These are phyloP conservation scores for Atherinosoma microstoma DNA, from an alignment of 2,797 vertebrate species.

Conservation along the genomic window DNA sequence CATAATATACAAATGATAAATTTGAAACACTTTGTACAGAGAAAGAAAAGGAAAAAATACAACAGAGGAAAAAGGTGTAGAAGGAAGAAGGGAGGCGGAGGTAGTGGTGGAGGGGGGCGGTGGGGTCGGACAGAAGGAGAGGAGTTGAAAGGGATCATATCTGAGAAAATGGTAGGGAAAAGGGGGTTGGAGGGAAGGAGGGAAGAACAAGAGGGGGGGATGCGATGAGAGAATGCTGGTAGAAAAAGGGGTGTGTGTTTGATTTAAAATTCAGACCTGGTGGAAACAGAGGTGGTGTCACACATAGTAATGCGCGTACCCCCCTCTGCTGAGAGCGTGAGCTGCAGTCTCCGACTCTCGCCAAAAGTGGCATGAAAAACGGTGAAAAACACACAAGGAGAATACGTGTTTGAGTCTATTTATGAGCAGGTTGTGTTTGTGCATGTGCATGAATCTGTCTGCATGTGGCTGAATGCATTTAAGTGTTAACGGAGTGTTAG, in stretches of 20 bases:
- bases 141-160: slow-evolving; percentile 65
- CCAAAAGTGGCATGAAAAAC: slow-evolving; percentile 50
- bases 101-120: neutral
- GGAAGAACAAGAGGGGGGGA: neutral
- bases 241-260: slow-evolving; percentile 74
- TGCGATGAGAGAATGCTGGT: slow-evolving; percentile 64
- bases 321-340: slow-evolving; percentile 44
- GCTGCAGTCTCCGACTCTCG: slow-evolving; percentile 63
- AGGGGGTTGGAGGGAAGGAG: neutral
- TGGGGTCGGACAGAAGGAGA: slow-evolving; percentile 39
- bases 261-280: slow-evolving; percentile 78
- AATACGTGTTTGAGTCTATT: slow-evolving; percentile 22
- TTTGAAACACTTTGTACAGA: slow-evolving; percentile 98
- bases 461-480: slow-evolving; percentile 11
- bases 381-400: slow-evolving; percentile 57
- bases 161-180: slow-evolving; percentile 59
- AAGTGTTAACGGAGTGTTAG: slow-evolving; percentile 15
- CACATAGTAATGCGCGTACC: slow-evolving; percentile 67
- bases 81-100: slow-evolving; percentile 7
- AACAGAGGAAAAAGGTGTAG: slow-evolving; percentile 48
- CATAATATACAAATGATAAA: slow-evolving; percentile 99
- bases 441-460: slow-evolving; percentile 15
- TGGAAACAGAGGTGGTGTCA: slow-evolving; percentile 72
- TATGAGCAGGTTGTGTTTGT: slow-evolving; percentile 28
- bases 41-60: slow-evolving; percentile 80